Evolutionary conservation across 2,888 invertebrate genomes (phyloP), one percentile per base, ranked within the genome.

Genomic region (Oxycera nigricornis): DNA sequence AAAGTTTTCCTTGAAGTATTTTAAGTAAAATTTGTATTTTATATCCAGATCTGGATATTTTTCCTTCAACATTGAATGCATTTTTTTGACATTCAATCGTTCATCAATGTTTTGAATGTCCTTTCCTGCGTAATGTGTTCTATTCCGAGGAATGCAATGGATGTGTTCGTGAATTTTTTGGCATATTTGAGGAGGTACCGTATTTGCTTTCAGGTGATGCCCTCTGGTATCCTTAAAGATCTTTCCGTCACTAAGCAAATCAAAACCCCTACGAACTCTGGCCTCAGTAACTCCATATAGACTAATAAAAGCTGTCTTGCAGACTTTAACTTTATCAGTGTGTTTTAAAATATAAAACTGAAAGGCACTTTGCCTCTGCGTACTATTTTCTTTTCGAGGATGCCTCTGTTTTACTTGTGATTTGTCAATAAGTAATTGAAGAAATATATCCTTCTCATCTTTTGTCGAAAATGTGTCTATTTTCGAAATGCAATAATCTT

Each of bases 241-340:
- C 2, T 62, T 62, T 35, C 6, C 35, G n/a, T 22, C 31, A 35
- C 35, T 31, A 35, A 62, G 62, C 11, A 35, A 62, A 62, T 62
- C 62, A 62, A 17, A 62, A 6, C 31, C 35, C 26, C 31, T 31
- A 39, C 62, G 39, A 62, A 62, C 11, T 62, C 35, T 62, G 35
- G 62, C 35, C 22, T 31, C 35, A 62, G 62, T 62, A 31, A 31
- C 62, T 35, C 62, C 31, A 62, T 62, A 26, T 31, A 31, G 35
- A 20, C n/a, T 35, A 35, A 62, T 62, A 62, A 62, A 62, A 35
- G 62, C n/a, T 62, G n/a, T 62, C 31, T 62, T 30, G 62, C 35
- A 62, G 39, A 62, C 62, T 31, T 31, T 62, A n/a, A 35, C 20
- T 62, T 62, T 62, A n/a, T 20, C 30, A 62, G 31, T 62, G 14